These are phyloP conservation scores for Elachura formosa DNA, from an alignment of 2,113 vertebrate genomes.

Conservation along the genomic window DNA sequence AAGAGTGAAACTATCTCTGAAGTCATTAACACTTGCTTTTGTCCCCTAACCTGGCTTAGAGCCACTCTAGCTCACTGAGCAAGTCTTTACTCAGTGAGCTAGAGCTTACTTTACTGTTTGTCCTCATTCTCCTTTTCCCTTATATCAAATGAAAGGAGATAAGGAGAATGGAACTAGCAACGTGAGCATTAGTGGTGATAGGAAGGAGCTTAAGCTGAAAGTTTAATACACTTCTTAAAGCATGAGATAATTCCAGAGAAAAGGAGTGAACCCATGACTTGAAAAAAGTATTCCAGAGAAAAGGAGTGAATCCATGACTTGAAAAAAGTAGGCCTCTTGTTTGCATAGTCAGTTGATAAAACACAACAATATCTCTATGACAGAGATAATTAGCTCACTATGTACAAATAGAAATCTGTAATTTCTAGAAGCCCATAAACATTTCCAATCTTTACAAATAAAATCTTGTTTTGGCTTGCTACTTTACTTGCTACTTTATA, in stretches of 20 bases:
- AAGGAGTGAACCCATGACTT: neutral
- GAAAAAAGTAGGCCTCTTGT: neutral
- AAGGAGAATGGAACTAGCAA: neutral
- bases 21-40: neutral
- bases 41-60: neutral
- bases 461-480: neutral
- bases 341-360: neutral
- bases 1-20: neutral
- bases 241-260: neutral
- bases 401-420: neutral
- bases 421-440: neutral
- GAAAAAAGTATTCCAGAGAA: neutral
- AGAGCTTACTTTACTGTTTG: too few species aligned
- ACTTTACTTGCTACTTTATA: neutral
- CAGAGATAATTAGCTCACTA: neutral
- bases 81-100: neutral
- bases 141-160: neutral
- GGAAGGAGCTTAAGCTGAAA: neutral
- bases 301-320: neutral
- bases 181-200: neutral
- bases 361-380: neutral
- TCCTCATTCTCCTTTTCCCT: neutral
- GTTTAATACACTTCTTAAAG: neutral
- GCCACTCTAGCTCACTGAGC: neutral
- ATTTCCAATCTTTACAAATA: neutral